Percentiles rank a stretch among this genome's conserved stretches.
Conservation (phyloP, 2,113 vertebrate species). For the Neodontobutis hainanensis region DNA sequence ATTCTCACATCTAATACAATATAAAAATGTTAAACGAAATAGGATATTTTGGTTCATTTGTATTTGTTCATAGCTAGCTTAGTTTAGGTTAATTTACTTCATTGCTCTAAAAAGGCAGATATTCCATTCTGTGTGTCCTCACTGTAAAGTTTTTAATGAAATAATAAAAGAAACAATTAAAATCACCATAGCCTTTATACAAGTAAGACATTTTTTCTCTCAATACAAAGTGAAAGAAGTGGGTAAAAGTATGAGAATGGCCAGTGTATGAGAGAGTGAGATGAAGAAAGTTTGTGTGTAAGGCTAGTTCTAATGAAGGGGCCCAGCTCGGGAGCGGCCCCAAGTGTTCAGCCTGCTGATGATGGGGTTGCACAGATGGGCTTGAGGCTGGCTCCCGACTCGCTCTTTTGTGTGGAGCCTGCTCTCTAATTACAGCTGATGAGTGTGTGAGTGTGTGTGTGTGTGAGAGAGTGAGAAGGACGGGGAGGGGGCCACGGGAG, state of each 20-base stretch:
- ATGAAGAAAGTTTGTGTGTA: constrained; percentile 56
- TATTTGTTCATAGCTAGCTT: neutral
- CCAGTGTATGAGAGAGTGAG: constrained; percentile 13
- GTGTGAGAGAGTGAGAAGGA: constrained; percentile 55
- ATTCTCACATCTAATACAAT: neutral
- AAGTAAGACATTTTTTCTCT: constrained; percentile 66
- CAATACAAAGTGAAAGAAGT: constrained; percentile 53
- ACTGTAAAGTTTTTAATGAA: constrained; percentile 58
- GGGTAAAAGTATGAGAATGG: constrained; percentile 37
- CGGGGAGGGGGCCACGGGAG: constrained; percentile 83
- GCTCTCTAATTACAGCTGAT: constrained; percentile 97
- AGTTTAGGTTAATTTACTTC: too few species aligned
- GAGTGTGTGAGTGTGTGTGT: constrained; percentile 73
- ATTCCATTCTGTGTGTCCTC: constrained; percentile 5
- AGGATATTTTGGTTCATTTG: neutral
- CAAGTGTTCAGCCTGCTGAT: constrained; percentile 65
- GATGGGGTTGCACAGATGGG: constrained; percentile 92
- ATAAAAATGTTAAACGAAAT: neutral
- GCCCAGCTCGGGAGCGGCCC: constrained; percentile 73
- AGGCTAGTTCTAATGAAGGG: constrained; percentile 41
- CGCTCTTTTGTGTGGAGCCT: constrained; percentile 93
- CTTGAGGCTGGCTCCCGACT: constrained; percentile 89
- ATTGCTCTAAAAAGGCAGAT: too few species aligned
- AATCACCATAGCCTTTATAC: too few species aligned
- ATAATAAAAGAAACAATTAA: too few species aligned